A percentile compares a stretch with the other conserved stretches of the same genome.
phyloP scores from a whole-genome alignment of 2,797 vertebrate genomes.

The Benthosema pterotum region DNA sequence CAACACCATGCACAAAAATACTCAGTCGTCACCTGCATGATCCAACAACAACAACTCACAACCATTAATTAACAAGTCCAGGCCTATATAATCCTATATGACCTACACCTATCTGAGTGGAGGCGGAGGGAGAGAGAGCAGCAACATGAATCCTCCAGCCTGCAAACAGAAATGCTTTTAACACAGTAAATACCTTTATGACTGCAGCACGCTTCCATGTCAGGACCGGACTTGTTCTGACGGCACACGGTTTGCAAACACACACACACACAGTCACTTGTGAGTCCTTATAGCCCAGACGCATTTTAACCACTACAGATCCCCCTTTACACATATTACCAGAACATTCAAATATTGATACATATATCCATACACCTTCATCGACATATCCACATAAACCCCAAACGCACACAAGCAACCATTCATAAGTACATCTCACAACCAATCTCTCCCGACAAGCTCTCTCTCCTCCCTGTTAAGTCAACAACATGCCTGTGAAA shows the following conservation, averaged over 20 bases:
- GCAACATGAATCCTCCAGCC: no score
- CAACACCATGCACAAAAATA: no score
- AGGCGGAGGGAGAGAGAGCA: no score
- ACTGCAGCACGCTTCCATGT: conserved; percentile 55
- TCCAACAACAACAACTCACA: no score
- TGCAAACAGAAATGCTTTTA: conserved; percentile 32
- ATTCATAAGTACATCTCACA: conserved; percentile 21
- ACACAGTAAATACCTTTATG: conserved; percentile 68
- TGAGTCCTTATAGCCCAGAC: conserved; percentile 11
- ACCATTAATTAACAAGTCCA: no score
- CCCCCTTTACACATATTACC: conserved; percentile 33
- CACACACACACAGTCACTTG: conserved; percentile 1
- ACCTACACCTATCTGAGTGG: conserved; percentile 10
- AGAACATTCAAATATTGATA: conserved; percentile 32
- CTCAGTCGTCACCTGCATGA: no score
- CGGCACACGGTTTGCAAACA: conserved; percentile 29
- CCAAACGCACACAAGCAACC: conserved; percentile 42
- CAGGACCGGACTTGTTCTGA: conserved; percentile 78
- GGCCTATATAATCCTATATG: neutral
- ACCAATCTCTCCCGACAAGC: conserved; percentile 37
- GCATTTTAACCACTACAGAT: conserved; percentile 4
- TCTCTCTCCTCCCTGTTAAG: conserved; percentile 54
- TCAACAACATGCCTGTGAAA: conserved; percentile 31
- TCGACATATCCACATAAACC: neutral
- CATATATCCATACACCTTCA: conserved; percentile 25